These are phyloP conservation scores for Fragum sueziense DNA, from an alignment of 2,888 invertebrate genomes.

Conservation along the genomic window DNA sequence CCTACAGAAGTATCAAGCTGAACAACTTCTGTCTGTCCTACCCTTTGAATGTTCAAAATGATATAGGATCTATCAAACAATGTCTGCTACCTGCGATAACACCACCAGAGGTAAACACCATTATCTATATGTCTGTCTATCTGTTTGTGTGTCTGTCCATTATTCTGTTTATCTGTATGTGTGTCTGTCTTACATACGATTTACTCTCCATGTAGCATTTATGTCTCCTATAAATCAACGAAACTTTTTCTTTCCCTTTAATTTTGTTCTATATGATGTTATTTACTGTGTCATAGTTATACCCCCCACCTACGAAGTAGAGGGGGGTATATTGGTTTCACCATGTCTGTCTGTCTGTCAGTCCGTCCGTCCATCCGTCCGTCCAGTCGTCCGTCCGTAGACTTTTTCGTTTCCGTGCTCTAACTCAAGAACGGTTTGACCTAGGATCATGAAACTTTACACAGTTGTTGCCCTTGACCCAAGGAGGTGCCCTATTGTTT, in stretches of 20 bases:
- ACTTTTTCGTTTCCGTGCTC: too few relatives aligned
- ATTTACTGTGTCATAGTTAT: too few relatives aligned
- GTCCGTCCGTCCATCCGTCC: too few relatives aligned
- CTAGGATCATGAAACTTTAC: too few relatives aligned
- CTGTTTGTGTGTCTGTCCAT: not conserved
- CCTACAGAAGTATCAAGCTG: slow-evolving; percentile 27
- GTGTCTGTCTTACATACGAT: not conserved
- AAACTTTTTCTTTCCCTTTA: not conserved
- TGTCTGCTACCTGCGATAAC: slow-evolving; percentile 45
- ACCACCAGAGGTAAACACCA: slow-evolving; percentile 47
- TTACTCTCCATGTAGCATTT: not conserved
- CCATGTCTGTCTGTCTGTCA: too few relatives aligned
- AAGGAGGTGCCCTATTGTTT: too few relatives aligned
- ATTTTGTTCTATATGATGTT: not conserved
- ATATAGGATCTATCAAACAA: slow-evolving; percentile 44
- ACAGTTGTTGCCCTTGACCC: too few relatives aligned
- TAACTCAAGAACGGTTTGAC: too few relatives aligned
- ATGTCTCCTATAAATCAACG: not conserved
- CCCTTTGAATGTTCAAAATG: slow-evolving; percentile 19
- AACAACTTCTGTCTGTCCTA: slow-evolving; percentile 45
- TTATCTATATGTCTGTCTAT: not conserved
- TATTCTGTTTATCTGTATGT: not conserved
- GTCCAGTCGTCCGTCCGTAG: too few relatives aligned
- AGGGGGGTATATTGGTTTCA: too few relatives aligned
- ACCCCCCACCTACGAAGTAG: too few relatives aligned